Conservation (phyloP, 2,888 invertebrate genomes). For the Leptinotarsa haldemani region DNA sequence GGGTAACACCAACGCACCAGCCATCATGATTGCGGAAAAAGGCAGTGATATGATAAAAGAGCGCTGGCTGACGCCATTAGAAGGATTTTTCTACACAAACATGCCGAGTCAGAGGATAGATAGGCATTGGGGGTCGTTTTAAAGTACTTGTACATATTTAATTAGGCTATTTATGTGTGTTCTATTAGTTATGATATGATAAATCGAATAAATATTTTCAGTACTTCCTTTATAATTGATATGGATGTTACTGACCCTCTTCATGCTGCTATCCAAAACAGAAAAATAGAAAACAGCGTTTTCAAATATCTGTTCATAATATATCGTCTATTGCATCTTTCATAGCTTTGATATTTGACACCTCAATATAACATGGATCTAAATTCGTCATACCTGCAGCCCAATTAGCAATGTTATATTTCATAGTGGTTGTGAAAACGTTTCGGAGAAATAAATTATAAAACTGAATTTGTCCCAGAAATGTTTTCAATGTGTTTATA, state of each 20-base stretch:
- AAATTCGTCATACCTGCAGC: too few species aligned
- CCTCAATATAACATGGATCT: too few species aligned
- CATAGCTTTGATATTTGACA: too few species aligned
- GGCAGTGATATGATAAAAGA: slow-evolving; percentile 75
- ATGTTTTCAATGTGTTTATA: too few species aligned
- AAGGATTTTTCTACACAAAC: slow-evolving; percentile 61
- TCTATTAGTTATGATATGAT: slow-evolving; percentile 17
- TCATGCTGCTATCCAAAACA: not conserved
- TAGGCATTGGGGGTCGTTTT: slow-evolving; percentile 60
- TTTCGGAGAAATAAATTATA: too few species aligned
- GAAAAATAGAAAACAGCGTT: too few species aligned
- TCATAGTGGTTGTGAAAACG: too few species aligned
- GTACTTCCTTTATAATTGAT: not conserved
- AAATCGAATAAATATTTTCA: slow-evolving; percentile 19
- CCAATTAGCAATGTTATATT: too few species aligned
- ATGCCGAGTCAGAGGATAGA: slow-evolving; percentile 59
- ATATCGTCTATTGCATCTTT: too few species aligned
- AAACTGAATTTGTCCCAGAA: too few species aligned
- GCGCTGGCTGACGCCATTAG: slow-evolving; percentile 68
- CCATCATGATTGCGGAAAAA: slow-evolving; percentile 77
- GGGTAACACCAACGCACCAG: slow-evolving; percentile 78
- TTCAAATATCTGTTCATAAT: too few species aligned
- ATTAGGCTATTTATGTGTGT: slow-evolving; percentile 23
- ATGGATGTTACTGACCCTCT: not conserved
- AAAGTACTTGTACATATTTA: slow-evolving; percentile 34